Percentiles rank a stretch among this genome's conserved stretches.
phyloP scores from a whole-genome alignment of 2,113 vertebrate genomes.

The Daphoenositta chrysoptera region DNA sequence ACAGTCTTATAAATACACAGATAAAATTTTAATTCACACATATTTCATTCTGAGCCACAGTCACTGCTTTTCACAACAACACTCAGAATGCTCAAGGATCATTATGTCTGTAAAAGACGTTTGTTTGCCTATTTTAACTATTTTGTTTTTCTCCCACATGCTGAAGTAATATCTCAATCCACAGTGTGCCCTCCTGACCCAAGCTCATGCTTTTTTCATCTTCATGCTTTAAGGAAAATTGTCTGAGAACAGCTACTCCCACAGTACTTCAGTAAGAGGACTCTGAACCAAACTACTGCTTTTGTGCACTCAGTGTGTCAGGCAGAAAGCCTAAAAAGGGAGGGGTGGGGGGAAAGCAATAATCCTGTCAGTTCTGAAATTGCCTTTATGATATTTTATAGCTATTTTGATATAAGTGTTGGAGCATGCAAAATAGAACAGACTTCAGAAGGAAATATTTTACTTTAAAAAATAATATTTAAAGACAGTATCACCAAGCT shows the following conservation, averaged over 20 bases:
- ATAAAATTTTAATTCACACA: neutral
- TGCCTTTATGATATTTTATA: neutral
- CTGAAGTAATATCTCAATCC: neutral
- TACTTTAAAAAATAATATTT: neutral
- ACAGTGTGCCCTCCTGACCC: neutral
- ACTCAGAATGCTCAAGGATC: neutral
- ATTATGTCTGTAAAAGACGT: neutral
- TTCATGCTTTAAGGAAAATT: neutral
- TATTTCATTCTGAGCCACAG: neutral
- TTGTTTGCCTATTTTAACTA: neutral
- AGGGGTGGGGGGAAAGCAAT: rapidly evolving
- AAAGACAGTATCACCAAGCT: neutral
- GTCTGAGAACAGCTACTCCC: neutral
- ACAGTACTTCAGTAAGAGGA: neutral
- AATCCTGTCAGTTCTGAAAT: neutral
- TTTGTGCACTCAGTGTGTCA: neutral
- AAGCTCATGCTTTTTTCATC: neutral
- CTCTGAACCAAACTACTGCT: neutral
- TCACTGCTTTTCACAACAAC: neutral
- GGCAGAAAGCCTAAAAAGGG: neutral
- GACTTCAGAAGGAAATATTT: neutral
- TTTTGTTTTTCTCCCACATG: neutral
- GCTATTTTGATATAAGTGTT: neutral
- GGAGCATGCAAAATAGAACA: neutral
- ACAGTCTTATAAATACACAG: neutral